Evolutionary conservation across 1,140 invertebrate genomes (phyloP), one percentile per base, ranked within the genome.

Genomic region (Heliothis subflexa): DNA sequence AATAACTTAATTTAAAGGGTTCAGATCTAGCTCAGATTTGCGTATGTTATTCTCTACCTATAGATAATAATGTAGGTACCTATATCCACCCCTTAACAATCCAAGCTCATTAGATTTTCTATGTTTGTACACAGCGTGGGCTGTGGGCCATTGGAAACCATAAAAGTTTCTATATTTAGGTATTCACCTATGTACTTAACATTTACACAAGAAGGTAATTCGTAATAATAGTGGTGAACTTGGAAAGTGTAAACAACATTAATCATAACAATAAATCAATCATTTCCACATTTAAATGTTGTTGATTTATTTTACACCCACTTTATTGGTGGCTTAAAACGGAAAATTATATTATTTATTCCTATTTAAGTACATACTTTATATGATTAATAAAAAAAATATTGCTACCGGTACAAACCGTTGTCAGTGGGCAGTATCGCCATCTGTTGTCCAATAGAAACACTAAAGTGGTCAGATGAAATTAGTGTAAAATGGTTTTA

Each of bases 381-480:
- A 40, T 0, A 40, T 9, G 7, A 4, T 7, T 33, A 33, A 33
- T 33, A 33, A 33, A 33, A 40, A 33, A 9, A 40, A 40, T 9
- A 40, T 9, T 5, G 5, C 4, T 40, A 7, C 9, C 3, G 9
- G 33, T 40, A 0, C 33, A 7, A 55, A 55, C 2, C 11, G 0
- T 18, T 21, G 16, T 11, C 25, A 28, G 11, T 4, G 50, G 16
- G 45, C 25, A 55, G 11, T 40, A 13, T 3, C 50, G 68, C 68
- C 68, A 71, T 55, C 68, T 71, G 13, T 21, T 55, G 50, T 55
- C 45, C 2, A 71, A n/a, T 71, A 40, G 68, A 33, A 52, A 40
- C 16, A 71, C 12, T 55, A 14, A 50, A 52, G 52, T n/a, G 14
- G 7, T n/a, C 2, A 49, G 0, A 1, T 4, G 14, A 21, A 18